phyloP scores from a whole-genome alignment of 2,797 vertebrate genomes.

The Apogon talboti region DNA sequence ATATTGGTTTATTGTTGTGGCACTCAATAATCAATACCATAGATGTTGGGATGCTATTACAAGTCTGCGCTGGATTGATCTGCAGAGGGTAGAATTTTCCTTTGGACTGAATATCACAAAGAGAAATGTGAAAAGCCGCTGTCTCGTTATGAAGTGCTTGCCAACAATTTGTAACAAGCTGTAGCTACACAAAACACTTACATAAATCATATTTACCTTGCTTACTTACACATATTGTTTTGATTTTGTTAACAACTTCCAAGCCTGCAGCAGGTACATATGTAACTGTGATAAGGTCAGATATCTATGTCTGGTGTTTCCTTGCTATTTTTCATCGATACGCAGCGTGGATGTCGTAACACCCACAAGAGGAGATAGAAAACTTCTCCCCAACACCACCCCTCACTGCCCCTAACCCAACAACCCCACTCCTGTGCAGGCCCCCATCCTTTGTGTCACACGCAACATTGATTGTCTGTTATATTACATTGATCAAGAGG shows the following conservation, averaged over 20 bases:
- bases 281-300: conserved; percentile 83
- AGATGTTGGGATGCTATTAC: conserved; percentile 59
- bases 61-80: conserved; percentile 62
- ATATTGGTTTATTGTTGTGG: conserved; percentile 74
- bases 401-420: conserved; percentile 27
- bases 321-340: conserved; percentile 16
- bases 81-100: conserved; percentile 37
- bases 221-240: conserved; percentile 4
- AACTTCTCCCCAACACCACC: conserved; percentile 17
- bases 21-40: conserved; percentile 70
- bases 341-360: conserved; percentile 17
- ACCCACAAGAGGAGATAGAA: conserved; percentile 36
- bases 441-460: conserved; percentile 88
- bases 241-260: conserved; percentile 17
- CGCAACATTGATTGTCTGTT: conserved; percentile 98
- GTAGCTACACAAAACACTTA: background rate
- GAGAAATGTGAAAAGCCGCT: conserved; percentile 13
- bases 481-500: conserved; percentile 99
- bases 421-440: conserved; percentile 24
- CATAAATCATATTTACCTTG: conserved; percentile 14
- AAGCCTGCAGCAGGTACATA: conserved; percentile 82
- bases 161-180: conserved; percentile 17
- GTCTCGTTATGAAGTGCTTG: conserved; percentile 27
- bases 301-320: conserved; percentile 82
- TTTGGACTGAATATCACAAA: conserved; percentile 35